Percentiles rank a stretch among this genome's conserved stretches.
These are phyloP conservation scores for Hyperoplus lanceolatus DNA, from an alignment of 2,797 vertebrate species.

Conservation along the genomic window DNA sequence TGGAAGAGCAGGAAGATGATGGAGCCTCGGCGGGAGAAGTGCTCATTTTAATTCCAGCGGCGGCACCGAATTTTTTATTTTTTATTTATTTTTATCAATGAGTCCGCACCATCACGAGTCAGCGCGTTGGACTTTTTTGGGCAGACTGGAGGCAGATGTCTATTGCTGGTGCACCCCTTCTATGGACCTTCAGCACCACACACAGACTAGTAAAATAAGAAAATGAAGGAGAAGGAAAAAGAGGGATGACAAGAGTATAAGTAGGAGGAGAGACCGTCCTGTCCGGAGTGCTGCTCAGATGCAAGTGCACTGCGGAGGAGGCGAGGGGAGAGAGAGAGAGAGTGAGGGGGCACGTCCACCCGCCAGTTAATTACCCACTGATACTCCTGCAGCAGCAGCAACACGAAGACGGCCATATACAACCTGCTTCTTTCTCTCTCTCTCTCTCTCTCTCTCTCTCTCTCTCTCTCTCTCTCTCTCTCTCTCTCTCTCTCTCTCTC, in stretches of 20 bases:
- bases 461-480: conserved; percentile 25
- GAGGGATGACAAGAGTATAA: conserved; percentile 12
- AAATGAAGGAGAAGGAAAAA: neutral
- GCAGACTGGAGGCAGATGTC: conserved; percentile 55
- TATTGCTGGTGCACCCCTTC: conserved; percentile 35
- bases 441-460: conserved; percentile 21
- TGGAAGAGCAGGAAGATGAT: conserved; percentile 40
- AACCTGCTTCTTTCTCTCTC: conserved; percentile 55
- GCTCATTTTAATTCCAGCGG: conserved; percentile 78
- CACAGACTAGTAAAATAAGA: neutral
- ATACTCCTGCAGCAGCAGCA: conserved; percentile 59
- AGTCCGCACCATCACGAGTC: conserved; percentile 65
- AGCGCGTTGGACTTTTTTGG: conserved; percentile 54
- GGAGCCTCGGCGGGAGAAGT: conserved; percentile 63
- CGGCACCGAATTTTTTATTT: neutral
- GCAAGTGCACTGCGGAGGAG: conserved; percentile 86
- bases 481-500: conserved; percentile 9
- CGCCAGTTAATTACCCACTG: conserved; percentile 64
- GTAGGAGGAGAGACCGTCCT: conserved; percentile 69
- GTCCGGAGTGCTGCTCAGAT: conserved; percentile 78
- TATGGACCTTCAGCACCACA: conserved; percentile 16
- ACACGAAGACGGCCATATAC: conserved; percentile 19
- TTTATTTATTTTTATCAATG: conserved; percentile 57
- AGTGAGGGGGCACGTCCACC: conserved; percentile 63
- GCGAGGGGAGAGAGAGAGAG: conserved; percentile 43